Conservation (phyloP, 2,888 invertebrate species). For the Pemphredon lugubris region DNA sequence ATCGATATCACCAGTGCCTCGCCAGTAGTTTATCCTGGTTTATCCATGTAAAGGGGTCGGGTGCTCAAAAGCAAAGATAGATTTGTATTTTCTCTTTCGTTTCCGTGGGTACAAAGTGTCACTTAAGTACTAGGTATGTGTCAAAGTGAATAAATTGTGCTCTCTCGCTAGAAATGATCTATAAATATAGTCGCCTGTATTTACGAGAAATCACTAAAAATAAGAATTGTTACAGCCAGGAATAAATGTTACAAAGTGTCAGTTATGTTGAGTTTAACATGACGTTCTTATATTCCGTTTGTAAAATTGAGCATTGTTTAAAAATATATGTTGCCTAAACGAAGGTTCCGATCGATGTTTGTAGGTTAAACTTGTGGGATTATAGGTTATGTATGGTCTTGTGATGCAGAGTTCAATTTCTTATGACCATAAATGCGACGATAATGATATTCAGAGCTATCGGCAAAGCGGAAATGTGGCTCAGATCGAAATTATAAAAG, state of each 20-base stretch:
- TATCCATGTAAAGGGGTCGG: slow-evolving; percentile 25
- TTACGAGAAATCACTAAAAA: neutral
- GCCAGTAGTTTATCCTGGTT: too few relatives aligned
- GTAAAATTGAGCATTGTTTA: too few relatives aligned
- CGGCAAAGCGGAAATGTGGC: too few relatives aligned
- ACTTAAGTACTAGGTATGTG: slow-evolving; percentile 39
- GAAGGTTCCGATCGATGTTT: too few relatives aligned
- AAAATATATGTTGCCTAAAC: too few relatives aligned
- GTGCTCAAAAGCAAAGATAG: slow-evolving; percentile 7
- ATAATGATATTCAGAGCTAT: too few relatives aligned
- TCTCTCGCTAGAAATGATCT: neutral
- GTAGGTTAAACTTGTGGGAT: too few relatives aligned
- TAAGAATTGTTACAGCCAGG: neutral
- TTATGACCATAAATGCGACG: too few relatives aligned
- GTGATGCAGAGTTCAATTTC: too few relatives aligned
- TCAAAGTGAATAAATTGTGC: neutral
- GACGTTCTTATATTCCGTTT: neutral
- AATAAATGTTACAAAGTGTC: neutral
- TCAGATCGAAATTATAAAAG: too few relatives aligned
- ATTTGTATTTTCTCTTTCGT: slow-evolving; percentile 20
- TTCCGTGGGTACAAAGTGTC: slow-evolving; percentile 11
- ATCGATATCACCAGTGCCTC: slow-evolving; percentile 3
- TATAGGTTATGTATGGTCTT: too few relatives aligned
- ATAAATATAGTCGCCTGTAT: neutral
- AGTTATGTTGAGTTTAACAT: too few relatives aligned